Percentiles rank a stretch among this genome's conserved stretches.
Evolutionary conservation across 2,113 vertebrate genomes (phyloP).

Genomic region (Ariopsis seemanni): DNA sequence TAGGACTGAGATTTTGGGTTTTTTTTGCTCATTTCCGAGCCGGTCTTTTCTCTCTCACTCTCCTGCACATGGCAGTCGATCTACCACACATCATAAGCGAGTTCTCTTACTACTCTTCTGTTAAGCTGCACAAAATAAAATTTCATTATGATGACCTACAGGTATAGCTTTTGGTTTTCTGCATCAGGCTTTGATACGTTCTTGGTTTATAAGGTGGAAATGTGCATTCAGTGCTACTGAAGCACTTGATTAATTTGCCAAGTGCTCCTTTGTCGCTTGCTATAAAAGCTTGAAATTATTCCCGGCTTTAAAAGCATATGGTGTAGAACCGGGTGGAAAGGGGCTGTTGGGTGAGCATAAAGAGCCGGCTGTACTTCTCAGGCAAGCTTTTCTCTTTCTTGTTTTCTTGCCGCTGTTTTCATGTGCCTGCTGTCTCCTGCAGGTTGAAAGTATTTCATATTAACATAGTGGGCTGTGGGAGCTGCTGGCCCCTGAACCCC

Average conservation of each 20-base stretch:
- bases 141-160: not conserved
- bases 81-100: not conserved
- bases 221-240: not conserved
- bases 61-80: not conserved
- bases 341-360: conserved; percentile 8
- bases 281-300: conserved; percentile 28
- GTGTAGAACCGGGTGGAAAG: not conserved
- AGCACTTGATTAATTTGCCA: not conserved
- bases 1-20: conserved; percentile 2
- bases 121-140: not conserved
- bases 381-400: conserved; percentile 5
- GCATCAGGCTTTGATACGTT: not conserved
- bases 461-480: conserved; percentile 9
- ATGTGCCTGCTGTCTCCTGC: conserved; percentile 1
- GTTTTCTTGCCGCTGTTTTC: not conserved
- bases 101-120: not conserved
- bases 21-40: not conserved
- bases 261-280: not conserved
- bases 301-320: conserved; percentile 4
- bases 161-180: not conserved
- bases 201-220: conserved; percentile 4
- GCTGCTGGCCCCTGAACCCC: not conserved
- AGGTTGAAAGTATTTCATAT: conserved; percentile 15
- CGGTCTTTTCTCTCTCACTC: not conserved
- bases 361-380: not conserved